Base-by-base conservation (phyloP, 1,140 invertebrate species). In the Manduca sexta region DNA sequence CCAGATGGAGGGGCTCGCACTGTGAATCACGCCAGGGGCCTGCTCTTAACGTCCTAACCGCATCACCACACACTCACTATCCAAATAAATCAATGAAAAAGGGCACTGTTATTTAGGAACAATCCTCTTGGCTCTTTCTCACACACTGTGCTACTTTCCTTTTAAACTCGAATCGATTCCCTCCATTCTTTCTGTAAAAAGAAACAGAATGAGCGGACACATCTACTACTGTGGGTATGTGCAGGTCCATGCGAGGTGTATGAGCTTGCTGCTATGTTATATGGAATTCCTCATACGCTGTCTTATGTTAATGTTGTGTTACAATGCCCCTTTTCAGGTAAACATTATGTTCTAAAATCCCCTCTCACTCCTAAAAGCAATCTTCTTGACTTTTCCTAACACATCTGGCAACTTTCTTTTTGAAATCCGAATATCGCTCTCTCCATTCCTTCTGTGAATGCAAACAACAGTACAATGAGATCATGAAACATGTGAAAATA, bases 351-450 rank as follows among this genome's bases (percentile, higher is more conserved):
- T 69, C 64, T 71, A 69, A 58, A 26, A 59, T 68, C 49, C 69
- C 58, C 62, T 56, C 52, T 37, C 43, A 52, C 62, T 75, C 87
- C 89, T 93, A 93, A 91, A 93, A 91, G 91, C 92, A 93, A 87
- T 96, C 95, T 88, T 98, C 97, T 92, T 98, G 96, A 92, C 96
- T 98, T 91, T 95, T 97, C 88, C 96, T 91, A 78, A 98, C 96
- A 90, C 95, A 98, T 87, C 93, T 90, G 59, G 95, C 95, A 67
- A 99, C 97, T 91, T 96, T 97, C 88, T 94, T 91, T 90, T 97
- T 98, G 88, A 98, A 98, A 88, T 97, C 95, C 84, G 91, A 87
- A 88, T 95, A 96, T 85, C 94, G 93, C 89, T 98, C 97, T 86
- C 97, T 91, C 94, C 96, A 97, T 89, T 98, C 95, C 94, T 98